phyloP scores from a whole-genome alignment of 35 echinoderm and acorn worm species.

The Amphiura filiformis region DNA sequence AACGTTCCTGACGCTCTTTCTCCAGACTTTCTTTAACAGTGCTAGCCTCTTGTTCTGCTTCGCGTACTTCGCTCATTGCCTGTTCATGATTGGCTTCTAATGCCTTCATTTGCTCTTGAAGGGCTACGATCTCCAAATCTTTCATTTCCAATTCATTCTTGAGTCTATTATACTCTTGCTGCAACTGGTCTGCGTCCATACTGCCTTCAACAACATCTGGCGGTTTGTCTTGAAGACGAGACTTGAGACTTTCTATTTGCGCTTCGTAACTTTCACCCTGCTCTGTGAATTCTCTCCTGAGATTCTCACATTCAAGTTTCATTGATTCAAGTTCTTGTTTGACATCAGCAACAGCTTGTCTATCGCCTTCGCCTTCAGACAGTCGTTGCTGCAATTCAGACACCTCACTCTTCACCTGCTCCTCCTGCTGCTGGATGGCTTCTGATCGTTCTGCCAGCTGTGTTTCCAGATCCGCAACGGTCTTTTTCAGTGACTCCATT shows the following conservation, averaged over 20 bases:
- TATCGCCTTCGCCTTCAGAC: constrained; percentile 45
- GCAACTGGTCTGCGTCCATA: constrained; percentile 35
- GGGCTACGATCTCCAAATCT: constrained; percentile 29
- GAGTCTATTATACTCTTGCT: constrained; percentile 51
- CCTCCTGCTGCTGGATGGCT: neutral
- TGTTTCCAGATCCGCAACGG: neutral
- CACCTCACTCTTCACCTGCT: constrained; percentile 22
- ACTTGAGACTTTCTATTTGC: constrained; percentile 5
- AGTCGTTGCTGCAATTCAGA: constrained; percentile 34
- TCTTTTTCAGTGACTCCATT: constrained; percentile 19
- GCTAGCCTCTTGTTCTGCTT: constrained; percentile 29
- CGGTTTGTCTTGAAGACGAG: constrained; percentile 26
- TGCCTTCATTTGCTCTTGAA: constrained; percentile 37
- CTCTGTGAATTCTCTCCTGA: constrained; percentile 11
- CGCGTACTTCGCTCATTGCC: constrained; percentile 20
- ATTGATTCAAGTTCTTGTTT: constrained; percentile 22
- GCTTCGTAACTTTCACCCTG: constrained; percentile 15
- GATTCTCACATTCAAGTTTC: neutral
- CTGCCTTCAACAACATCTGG: constrained; percentile 19
- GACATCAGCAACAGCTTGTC: constrained; percentile 13
- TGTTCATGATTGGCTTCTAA: constrained; percentile 2
- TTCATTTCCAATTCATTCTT: constrained; percentile 43
- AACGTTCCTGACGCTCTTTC: constrained; percentile 35
- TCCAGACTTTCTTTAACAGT: constrained; percentile 47
- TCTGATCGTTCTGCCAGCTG: constrained; percentile 14